These are phyloP conservation scores for Catostomus latipinnis DNA, from an alignment of 2,797 vertebrate genomes.

Conservation along the genomic window DNA sequence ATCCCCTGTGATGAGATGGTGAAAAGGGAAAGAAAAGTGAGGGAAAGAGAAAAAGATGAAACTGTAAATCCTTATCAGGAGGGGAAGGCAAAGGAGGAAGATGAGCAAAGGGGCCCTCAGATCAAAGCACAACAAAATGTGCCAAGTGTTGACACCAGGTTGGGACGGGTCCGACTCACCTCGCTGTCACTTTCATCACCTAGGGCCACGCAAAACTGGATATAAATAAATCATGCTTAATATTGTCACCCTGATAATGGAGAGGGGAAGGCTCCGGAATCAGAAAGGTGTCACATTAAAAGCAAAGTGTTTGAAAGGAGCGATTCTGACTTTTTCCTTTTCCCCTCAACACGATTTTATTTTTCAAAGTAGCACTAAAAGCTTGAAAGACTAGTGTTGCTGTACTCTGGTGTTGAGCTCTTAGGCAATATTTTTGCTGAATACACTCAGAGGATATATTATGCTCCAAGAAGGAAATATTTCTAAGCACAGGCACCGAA, in stretches of 20 bases:
- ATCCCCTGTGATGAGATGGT: constrained; percentile 28
- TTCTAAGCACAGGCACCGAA: constrained; percentile 20
- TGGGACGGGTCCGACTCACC: constrained; percentile 56
- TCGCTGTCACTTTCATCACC: constrained; percentile 60
- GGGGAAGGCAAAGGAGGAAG: constrained; percentile 27
- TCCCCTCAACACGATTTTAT: constrained; percentile 75
- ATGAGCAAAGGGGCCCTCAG: constrained; percentile 37
- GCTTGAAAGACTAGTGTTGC: constrained; percentile 74
- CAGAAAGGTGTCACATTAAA: constrained; percentile 48
- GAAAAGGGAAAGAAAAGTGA: constrained; percentile 37
- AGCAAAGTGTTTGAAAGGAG: constrained; percentile 54
- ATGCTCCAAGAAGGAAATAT: constrained; percentile 26
- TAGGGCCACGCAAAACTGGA: constrained; percentile 60
- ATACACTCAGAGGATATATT: constrained; percentile 48
- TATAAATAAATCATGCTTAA: constrained; percentile 79
- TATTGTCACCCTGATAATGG: constrained; percentile 68
- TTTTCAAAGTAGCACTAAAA: constrained; percentile 81
- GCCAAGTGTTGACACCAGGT: constrained; percentile 51
- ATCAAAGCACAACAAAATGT: constrained; percentile 63
- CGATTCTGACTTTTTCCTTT: constrained; percentile 44
- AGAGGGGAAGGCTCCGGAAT: constrained; percentile 50
- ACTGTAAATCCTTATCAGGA: constrained; percentile 55
- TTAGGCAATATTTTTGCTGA: constrained; percentile 10
- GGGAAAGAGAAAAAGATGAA: constrained; percentile 45
- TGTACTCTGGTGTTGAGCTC: constrained; percentile 26